A percentile compares a stretch with the other conserved stretches of the same genome.
phyloP scores from a whole-genome alignment of 2,797 vertebrate species.

The Amniataba percoides region DNA sequence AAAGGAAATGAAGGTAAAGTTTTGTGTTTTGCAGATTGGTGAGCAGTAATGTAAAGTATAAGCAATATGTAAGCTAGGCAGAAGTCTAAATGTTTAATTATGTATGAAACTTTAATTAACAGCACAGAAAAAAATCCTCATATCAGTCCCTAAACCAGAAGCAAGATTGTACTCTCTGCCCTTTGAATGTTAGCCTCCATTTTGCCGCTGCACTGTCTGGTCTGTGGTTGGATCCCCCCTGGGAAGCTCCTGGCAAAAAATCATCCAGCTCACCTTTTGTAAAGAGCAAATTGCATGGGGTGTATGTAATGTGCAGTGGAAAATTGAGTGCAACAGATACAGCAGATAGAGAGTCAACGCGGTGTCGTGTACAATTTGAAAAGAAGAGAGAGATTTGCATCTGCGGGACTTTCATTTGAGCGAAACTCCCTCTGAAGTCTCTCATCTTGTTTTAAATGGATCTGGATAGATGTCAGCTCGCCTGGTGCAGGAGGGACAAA shows the following conservation, averaged over 20 bases:
- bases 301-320: constrained; percentile 41
- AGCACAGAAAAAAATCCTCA: constrained; percentile 18
- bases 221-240: constrained; percentile 24
- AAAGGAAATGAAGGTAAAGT: background rate
- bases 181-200: constrained; percentile 49
- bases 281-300: constrained; percentile 40
- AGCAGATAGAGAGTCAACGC: constrained; percentile 41
- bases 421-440: constrained; percentile 45
- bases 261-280: constrained; percentile 43
- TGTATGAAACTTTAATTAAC: constrained; percentile 20
- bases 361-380: constrained; percentile 28
- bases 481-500: constrained; percentile 32
- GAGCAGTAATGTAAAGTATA: constrained; percentile 9
- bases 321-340: constrained; percentile 52
- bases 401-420: constrained; percentile 47
- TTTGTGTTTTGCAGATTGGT: background rate
- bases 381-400: constrained; percentile 60
- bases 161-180: constrained; percentile 22
- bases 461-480: constrained; percentile 31
- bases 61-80: background rate
- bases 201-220: constrained; percentile 26
- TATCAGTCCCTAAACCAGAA: constrained; percentile 9
- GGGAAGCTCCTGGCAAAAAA: constrained; percentile 44
- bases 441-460: constrained; percentile 50
- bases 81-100: background rate